Evolutionary conservation across 2,113 vertebrate species (phyloP), one percentile per base, ranked within the genome.

Genomic region (Calyptommatus sinebrachiatus): DNA sequence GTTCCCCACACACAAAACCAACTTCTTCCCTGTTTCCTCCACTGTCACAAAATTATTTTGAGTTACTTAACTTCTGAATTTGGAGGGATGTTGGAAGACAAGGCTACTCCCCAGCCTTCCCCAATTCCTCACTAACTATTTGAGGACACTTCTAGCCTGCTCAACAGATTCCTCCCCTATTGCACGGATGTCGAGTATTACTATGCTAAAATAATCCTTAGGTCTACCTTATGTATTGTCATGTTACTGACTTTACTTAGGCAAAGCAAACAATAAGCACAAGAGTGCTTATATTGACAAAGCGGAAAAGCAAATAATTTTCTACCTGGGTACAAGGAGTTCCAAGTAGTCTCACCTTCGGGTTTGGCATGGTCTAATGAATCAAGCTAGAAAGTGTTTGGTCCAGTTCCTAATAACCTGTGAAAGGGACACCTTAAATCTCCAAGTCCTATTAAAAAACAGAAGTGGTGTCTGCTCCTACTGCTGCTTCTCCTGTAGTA

Each of bases 301-400:
- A 50, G 70, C 35, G 84, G 84, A 86, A 89, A 91, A 87, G 75
- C 84, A 88, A 89, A 86, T 77, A 87, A 11, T 69, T 81, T 76
- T 77, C 79, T 71, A 77, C 35, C 73, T 45, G 74, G 76, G 8
- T n/a, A 35, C 69, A 53, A 77, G 48, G 72, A 1, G 0, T 77
- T 74, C 1, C 6, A 1, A 7, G 57, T 76, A 86, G n/a, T 65
- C 83, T 89, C 90, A 89, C 86, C 83, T 81, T 77, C 68, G 26
- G 65, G 35, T 20, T 66, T 73, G 71, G 62, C 62, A n/a, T 28
- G 73, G 24, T 2, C 62, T 20, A 60, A 26, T 7, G 20, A 2
- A 3, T 35, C 60, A 18, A 29, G 31, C 66, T 74, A 67, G 35
- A 10, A n/a, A 72, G 3, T 31, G 68, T 2, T 46, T 65, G 68